phyloP scores from a whole-genome alignment of 2,113 vertebrate genomes.

The Oncorhynchus clarkii region DNA sequence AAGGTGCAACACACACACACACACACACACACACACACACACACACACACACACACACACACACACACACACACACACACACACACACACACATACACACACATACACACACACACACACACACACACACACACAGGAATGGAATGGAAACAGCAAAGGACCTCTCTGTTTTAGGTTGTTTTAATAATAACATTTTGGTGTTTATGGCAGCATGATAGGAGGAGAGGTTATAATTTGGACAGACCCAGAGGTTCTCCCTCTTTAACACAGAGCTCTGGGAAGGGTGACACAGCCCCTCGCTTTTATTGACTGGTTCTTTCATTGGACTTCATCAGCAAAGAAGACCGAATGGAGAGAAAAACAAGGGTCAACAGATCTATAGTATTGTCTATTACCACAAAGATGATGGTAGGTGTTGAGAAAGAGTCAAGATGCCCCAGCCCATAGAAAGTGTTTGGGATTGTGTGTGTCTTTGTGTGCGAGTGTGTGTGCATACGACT shows the following conservation, averaged over 20 bases:
- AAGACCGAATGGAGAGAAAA: slow-evolving; percentile 15
- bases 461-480: too few relatives aligned
- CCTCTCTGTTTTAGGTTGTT: background rate
- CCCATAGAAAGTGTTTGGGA: slow-evolving; percentile 21
- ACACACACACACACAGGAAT: too few relatives aligned
- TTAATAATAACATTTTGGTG: background rate
- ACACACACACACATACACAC: too few relatives aligned
- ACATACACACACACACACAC: too few relatives aligned
- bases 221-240: background rate
- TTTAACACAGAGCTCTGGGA: slow-evolving; percentile 1
- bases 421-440: slow-evolving; percentile 49
- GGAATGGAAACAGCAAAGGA: background rate
- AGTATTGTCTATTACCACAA: background rate
- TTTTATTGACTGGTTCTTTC: slow-evolving; percentile 41
- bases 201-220: background rate
- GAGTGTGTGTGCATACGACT: too few relatives aligned
- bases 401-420: slow-evolving; percentile 60
- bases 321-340: slow-evolving; percentile 43
- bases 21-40: too few relatives aligned
- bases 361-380: background rate
- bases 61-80: too few relatives aligned
- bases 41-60: too few relatives aligned
- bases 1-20: too few relatives aligned
- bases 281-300: slow-evolving; percentile 9
- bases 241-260: background rate